Conservation (phyloP, 2,113 vertebrate species). For the Syrmaticus mikado region DNA sequence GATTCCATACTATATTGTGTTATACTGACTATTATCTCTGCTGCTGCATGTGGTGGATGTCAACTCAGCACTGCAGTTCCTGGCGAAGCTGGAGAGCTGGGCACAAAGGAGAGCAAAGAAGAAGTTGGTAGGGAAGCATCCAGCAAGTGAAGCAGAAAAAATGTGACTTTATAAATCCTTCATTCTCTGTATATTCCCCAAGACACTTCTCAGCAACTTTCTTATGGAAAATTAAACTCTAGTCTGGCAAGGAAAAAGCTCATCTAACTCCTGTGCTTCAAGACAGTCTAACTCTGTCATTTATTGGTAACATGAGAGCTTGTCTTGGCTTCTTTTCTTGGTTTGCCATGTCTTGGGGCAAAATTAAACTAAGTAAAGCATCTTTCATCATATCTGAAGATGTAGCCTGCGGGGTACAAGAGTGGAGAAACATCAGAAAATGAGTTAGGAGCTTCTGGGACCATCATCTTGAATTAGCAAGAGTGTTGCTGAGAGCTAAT, state of each 20-base stretch:
- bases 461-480: neutral
- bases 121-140: neutral
- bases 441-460: neutral
- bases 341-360: neutral
- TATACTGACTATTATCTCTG: neutral
- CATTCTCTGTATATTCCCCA: neutral
- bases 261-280: neutral
- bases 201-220: neutral
- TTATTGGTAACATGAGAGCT: neutral
- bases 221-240: slow-evolving; percentile 42
- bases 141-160: slow-evolving; percentile 8
- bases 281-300: neutral
- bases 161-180: slow-evolving; percentile 35
- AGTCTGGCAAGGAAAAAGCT: neutral
- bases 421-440: neutral
- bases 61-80: neutral
- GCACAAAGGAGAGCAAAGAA: neutral
- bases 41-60: neutral
- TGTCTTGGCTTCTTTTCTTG: neutral
- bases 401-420: neutral
- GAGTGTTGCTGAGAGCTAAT: neutral
- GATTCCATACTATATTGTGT: neutral
- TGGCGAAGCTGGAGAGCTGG: neutral
- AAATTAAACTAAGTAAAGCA: neutral
- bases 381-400: neutral